Evolutionary conservation across 2,888 invertebrate genomes (phyloP).

Genomic region (Caenorhabditis wallacei): DNA sequence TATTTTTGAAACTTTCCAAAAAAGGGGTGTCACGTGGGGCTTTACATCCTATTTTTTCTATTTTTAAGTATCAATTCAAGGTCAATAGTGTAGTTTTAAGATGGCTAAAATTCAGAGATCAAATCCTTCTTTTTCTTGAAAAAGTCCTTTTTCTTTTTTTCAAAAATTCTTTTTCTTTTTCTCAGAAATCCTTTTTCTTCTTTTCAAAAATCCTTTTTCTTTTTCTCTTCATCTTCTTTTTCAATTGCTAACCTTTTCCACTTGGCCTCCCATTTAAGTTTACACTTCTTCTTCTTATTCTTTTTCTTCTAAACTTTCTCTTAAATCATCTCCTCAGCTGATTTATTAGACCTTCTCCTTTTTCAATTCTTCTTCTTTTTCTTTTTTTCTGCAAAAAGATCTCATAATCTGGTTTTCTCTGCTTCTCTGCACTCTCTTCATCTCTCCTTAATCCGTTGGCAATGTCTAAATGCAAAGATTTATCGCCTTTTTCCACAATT

Average conservation of each 20-base stretch:
- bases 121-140: not conserved
- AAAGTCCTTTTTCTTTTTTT: no score
- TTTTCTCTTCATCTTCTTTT: not conserved
- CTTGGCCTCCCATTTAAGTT: not conserved
- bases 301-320: not conserved
- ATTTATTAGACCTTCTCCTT: not conserved
- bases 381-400: not conserved
- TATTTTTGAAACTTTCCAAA: no score
- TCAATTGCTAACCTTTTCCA: not conserved
- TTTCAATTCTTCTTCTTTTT: not conserved
- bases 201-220: no score
- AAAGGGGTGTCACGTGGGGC: not conserved
- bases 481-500: not conserved
- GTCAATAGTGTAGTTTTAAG: not conserved
- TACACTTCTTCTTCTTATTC: not conserved
- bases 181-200: no score
- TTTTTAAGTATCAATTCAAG: not conserved
- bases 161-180: no score
- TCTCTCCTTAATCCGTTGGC: not conserved
- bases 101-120: not conserved
- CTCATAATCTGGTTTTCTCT: not conserved
- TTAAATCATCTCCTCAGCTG: not conserved
- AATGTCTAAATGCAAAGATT: no score
- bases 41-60: constrained; percentile 12
- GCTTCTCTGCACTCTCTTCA: not conserved